phyloP scores from a whole-genome alignment of 2,888 invertebrate species.

The Mythimna impura region DNA sequence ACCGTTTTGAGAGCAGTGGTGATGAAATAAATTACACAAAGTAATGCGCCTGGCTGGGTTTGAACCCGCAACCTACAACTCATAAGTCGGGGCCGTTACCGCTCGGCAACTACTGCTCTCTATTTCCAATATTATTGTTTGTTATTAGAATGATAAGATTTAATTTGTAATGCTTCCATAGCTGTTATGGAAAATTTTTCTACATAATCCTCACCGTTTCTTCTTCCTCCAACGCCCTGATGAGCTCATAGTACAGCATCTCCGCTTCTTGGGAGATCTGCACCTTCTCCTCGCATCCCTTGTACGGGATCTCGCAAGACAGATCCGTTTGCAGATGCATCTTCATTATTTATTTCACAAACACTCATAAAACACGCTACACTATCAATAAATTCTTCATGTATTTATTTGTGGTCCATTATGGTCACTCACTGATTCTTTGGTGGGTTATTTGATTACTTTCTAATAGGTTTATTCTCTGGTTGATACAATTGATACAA shows the following conservation, averaged over 20 bases:
- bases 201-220: slow-evolving; percentile 82
- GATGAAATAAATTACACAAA: too few species aligned
- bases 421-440: slow-evolving; percentile 51
- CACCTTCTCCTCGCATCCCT: slow-evolving; percentile 81
- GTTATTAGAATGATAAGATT: not conserved
- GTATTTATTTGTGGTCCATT: slow-evolving; percentile 40
- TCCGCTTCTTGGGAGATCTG: slow-evolving; percentile 88
- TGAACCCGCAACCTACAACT: too few species aligned
- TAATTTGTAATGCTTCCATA: not conserved
- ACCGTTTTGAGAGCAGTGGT: too few species aligned
- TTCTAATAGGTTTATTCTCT: slow-evolving; percentile 22
- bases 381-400: slow-evolving; percentile 47
- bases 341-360: slow-evolving; percentile 73
- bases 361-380: slow-evolving; percentile 62
- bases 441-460: slow-evolving; percentile 44
- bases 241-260: slow-evolving; percentile 89
- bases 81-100: too few species aligned
- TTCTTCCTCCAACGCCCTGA: slow-evolving; percentile 86
- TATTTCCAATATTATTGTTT: not conserved
- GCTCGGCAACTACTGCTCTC: too few species aligned
- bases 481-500: not conserved
- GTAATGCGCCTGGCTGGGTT: too few species aligned
- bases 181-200: not conserved
- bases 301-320: slow-evolving; percentile 81
- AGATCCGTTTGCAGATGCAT: slow-evolving; percentile 87